A percentile compares a stretch with the other conserved stretches of the same genome.
Evolutionary conservation across 2,888 invertebrate genomes (phyloP).

Genomic region (Conomelus anceps): DNA sequence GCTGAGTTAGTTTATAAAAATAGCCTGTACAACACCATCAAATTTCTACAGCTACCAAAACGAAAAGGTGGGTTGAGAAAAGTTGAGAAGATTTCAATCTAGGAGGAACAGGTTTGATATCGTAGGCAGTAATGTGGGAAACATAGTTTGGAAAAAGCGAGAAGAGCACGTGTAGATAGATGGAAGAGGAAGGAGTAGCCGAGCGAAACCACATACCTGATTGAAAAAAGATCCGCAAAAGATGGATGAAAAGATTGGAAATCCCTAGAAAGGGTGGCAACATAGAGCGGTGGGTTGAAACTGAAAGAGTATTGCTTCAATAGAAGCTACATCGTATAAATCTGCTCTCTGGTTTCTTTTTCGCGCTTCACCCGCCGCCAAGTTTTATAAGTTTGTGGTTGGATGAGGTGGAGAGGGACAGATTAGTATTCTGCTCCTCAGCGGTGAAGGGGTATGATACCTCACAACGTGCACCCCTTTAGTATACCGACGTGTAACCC

Average conservation of each 20-base stretch:
- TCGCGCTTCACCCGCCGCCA: neutral
- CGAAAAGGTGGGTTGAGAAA: neutral
- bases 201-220: neutral
- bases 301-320: neutral
- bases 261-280: neutral
- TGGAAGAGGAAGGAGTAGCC: too few relatives aligned
- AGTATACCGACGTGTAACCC: neutral
- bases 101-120: neutral
- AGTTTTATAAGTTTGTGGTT: neutral
- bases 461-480: neutral
- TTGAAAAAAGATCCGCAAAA: neutral
- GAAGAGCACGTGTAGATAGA: neutral
- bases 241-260: neutral
- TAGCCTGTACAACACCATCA: neutral
- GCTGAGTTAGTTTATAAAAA: neutral
- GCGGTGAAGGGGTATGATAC: neutral
- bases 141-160: neutral
- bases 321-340: constrained; percentile 15
- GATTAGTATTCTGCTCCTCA: neutral
- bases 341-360: constrained; percentile 26
- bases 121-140: neutral
- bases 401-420: neutral
- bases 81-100: neutral
- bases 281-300: neutral
- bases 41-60: neutral